These are phyloP conservation scores for Neoascia interrupta DNA, from an alignment of 2,888 invertebrate species.

Conservation along the genomic window DNA sequence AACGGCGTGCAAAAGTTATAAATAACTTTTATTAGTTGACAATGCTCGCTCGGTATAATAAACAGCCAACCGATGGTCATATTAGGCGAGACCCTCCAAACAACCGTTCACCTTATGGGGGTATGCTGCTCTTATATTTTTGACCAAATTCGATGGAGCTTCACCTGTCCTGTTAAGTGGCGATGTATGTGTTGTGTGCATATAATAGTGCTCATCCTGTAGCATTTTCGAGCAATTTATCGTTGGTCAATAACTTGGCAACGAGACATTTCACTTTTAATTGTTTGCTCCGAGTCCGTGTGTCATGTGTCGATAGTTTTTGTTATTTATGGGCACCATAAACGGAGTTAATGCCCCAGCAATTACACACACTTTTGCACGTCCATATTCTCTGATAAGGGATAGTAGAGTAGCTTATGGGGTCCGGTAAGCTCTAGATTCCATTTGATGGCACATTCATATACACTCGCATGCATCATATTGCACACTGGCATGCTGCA, in stretches of 20 bases:
- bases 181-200: not conserved
- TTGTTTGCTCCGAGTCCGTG: constrained; percentile 44
- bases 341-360: constrained; percentile 38
- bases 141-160: no score
- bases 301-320: constrained; percentile 59
- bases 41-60: constrained; percentile 34
- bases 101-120: no score
- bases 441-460: no score
- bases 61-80: constrained; percentile 30
- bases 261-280: constrained; percentile 66
- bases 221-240: constrained; percentile 33
- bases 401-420: no score
- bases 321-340: constrained; percentile 52
- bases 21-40: constrained; percentile 59
- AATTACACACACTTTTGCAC: constrained; percentile 11
- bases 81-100: constrained; percentile 11
- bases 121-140: no score
- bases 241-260: constrained; percentile 56
- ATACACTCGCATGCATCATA: no score
- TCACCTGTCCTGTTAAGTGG: no score
- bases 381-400: no score
- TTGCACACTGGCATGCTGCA: not conserved
- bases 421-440: no score
- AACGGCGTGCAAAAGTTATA: constrained; percentile 12
- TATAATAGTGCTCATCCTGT: not conserved